A percentile compares a stretch with the other conserved stretches of the same genome.
These are phyloP conservation scores for Ceratoteleas bidentatus DNA, from an alignment of 1,140 invertebrate species.

Conservation along the genomic window DNA sequence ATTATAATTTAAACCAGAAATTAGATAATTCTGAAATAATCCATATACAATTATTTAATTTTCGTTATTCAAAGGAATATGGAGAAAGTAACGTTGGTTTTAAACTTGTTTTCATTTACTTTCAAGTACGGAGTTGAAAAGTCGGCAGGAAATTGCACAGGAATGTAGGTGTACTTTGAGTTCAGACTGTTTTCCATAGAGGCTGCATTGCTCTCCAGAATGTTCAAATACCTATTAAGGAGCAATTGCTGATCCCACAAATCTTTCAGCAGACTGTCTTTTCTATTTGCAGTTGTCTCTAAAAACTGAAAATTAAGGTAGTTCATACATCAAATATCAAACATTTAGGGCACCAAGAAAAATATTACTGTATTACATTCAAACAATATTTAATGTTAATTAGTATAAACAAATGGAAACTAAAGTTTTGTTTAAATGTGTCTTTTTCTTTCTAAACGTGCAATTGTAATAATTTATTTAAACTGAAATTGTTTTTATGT, in stretches of 20 bases:
- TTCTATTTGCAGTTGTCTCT: conserved; percentile 66
- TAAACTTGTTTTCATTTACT: conserved; percentile 42
- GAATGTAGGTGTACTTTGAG: conserved; percentile 52
- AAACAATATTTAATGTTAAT: background rate
- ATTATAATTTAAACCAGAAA: too few species aligned
- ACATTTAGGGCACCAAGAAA: too few species aligned
- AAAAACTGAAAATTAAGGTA: conserved; percentile 57
- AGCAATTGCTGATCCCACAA: conserved; percentile 72
- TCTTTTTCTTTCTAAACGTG: too few species aligned
- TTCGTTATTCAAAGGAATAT: background rate
- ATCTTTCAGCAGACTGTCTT: conserved; percentile 65
- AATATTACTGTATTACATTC: too few species aligned
- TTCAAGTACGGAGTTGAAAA: conserved; percentile 67
- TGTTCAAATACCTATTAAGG: conserved; percentile 70
- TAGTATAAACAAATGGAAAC: background rate
- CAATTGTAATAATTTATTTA: too few species aligned
- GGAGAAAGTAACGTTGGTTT: too few species aligned
- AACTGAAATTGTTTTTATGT: too few species aligned
- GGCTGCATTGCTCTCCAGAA: conserved; percentile 63
- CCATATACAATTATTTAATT: background rate
- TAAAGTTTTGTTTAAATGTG: background rate
- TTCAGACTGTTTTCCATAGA: conserved; percentile 41
- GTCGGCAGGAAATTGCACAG: conserved; percentile 67
- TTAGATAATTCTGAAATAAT: too few species aligned
- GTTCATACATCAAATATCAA: too few species aligned